Base-by-base conservation (phyloP, 1,140 invertebrate genomes). In the Pollicipes pollicipes region DNA sequence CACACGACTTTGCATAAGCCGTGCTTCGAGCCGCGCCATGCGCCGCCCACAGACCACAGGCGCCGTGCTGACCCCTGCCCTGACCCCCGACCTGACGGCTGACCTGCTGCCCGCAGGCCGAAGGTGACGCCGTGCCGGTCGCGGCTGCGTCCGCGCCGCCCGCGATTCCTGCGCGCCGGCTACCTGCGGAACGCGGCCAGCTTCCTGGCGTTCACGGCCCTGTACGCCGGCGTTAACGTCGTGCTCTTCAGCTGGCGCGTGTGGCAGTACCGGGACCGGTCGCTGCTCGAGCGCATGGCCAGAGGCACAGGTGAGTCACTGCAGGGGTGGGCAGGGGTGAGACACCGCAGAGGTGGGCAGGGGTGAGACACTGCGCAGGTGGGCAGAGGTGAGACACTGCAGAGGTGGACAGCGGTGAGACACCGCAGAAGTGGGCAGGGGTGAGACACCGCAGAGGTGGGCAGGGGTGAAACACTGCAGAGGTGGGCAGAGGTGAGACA, bases 131-230 rank as follows among this genome's bases (percentile, higher is more conserved):
- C 45, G 6, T 58, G 45, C 45, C 45, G 6, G 45, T 58, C 45
- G 8, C 45, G 45, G 10, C 45, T 58, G 45, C 45, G 45, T 21
- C 13, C 24, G 13, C 45, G 45, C 45, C 45, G 45, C 2, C 45
- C 45, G 6, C 45, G 45, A 2, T 58, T 58, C 45, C 17, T 58
- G 17, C 45, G 45, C 17, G 45, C 45, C 45, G 28, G 64, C 17
- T 66, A 66, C 17, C 64, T 66, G 64, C 10, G 64, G n/a, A 66
- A 66, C 28, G n/a, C 64, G 8, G 64, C 64, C 64, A 66, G 64
- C 17, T 66, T 66, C 27, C 64, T 66, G 3, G n/a, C 17, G 17
- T 66, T 66, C 64, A 66, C 27, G 8, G 64, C 17, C 10, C 28
- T 66, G 64, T 66, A 28, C 27, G 64, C 28, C 3, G n/a, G 2